These are phyloP conservation scores for Hozukius guyotensis DNA, from an alignment of 2,797 vertebrate genomes.

Conservation along the genomic window DNA sequence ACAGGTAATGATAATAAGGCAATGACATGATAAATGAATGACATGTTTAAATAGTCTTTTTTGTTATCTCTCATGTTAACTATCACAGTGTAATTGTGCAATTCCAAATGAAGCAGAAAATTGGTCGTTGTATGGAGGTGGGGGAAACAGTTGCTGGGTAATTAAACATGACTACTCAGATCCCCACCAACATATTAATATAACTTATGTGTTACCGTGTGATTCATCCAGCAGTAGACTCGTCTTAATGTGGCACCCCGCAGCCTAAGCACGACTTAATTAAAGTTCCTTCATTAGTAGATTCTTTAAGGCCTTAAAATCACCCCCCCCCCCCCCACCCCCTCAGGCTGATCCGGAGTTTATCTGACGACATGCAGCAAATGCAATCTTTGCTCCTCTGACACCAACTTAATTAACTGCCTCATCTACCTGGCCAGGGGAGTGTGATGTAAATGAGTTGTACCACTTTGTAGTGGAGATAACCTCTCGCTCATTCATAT, in stretches of 20 bases:
- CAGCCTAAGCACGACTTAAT: neutral
- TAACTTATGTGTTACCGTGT: neutral
- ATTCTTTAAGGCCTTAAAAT: constrained; percentile 9
- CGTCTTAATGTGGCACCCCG: neutral
- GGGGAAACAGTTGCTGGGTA: neutral
- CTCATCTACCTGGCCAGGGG: constrained; percentile 27
- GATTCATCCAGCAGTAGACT: neutral
- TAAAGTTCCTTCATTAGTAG: constrained; percentile 18
- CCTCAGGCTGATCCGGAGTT: constrained; percentile 8
- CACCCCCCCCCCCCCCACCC: neutral
- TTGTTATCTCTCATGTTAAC: neutral
- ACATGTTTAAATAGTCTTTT: neutral
- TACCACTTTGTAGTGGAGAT: constrained; percentile 32
- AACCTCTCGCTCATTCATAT: constrained; percentile 34
- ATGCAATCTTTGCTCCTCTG: constrained; percentile 28
- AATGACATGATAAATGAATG: neutral
- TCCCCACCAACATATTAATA: neutral
- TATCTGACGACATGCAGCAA: constrained; percentile 23
- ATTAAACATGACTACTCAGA: neutral
- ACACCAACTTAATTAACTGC: constrained; percentile 36
- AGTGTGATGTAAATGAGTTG: constrained; percentile 23
- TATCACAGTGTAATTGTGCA: neutral
- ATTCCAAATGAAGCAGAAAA: neutral
- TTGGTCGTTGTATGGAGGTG: neutral
- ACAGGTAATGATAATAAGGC: neutral